Conservation (phyloP, 2,888 invertebrate species). For the Aphrophora alni region DNA sequence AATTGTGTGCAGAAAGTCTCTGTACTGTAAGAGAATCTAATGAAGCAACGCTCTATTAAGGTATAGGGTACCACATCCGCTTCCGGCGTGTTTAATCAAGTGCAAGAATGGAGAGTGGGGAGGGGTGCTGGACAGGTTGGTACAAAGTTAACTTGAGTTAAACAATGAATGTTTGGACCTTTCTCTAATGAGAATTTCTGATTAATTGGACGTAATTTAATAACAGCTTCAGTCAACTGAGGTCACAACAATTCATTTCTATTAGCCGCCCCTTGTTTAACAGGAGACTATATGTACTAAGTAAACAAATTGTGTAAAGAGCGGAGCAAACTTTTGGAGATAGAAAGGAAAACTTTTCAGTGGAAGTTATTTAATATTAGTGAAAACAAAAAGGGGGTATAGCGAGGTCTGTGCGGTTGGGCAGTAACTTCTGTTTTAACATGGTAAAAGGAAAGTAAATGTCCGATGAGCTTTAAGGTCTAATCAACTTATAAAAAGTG, state of each 20-base stretch:
- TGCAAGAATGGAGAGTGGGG: neutral
- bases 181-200: no score
- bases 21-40: no score
- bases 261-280: neutral
- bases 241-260: conserved; percentile 4
- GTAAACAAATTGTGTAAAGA: neutral
- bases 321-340: neutral
- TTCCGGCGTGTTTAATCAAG: neutral
- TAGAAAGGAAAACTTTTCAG: neutral
- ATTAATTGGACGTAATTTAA: neutral
- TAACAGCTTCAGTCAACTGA: neutral
- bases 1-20: no score
- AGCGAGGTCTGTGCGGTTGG: neutral
- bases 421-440: neutral
- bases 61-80: no score
- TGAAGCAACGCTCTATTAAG: neutral
- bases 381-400: neutral
- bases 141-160: no score
- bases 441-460: neutral
- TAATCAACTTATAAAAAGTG: no score
- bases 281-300: neutral
- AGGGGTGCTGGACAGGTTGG: neutral
- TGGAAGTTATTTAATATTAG: neutral
- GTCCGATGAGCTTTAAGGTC: neutral
- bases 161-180: neutral